Conservation (phyloP, 1,140 invertebrate genomes). For the Solen grandis region DNA sequence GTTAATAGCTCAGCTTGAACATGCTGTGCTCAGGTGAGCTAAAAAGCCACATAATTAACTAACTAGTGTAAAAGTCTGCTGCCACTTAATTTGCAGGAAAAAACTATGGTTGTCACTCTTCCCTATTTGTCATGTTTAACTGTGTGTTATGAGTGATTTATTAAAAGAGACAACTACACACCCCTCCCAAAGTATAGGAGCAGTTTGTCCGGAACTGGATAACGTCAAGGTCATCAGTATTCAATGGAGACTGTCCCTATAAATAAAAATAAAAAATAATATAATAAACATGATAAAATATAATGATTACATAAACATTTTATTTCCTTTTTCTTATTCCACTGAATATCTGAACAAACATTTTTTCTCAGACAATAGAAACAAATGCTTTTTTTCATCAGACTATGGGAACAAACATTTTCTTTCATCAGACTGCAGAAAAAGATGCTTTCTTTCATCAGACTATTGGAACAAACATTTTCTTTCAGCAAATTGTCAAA, state of each 20-base stretch:
- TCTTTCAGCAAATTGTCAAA: too few species aligned
- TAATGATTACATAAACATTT: too few species aligned
- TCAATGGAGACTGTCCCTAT: not conserved
- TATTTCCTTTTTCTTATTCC: too few species aligned
- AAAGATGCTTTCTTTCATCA: not conserved
- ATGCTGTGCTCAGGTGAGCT: too few species aligned
- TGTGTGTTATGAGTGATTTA: too few species aligned
- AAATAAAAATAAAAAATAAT: slow-evolving; percentile 14
- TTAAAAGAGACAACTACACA: too few species aligned
- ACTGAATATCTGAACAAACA: not conserved
- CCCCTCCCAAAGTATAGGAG: not conserved
- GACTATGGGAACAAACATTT: not conserved
- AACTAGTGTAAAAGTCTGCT: too few species aligned
- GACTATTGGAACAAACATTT: not conserved
- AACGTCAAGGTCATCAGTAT: slow-evolving; percentile 37
- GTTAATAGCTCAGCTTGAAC: too few species aligned
- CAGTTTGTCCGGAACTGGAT: slow-evolving; percentile 6
- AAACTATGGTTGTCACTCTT: too few species aligned
- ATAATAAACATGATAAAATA: not conserved
- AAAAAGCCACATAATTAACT: too few species aligned
- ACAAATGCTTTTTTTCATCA: not conserved
- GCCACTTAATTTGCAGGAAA: too few species aligned
- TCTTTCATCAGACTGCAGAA: not conserved
- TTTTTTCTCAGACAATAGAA: not conserved
- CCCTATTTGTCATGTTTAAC: too few species aligned